A percentile compares a stretch with the other conserved stretches of the same genome.
These are phyloP conservation scores for Petaurus breviceps DNA, from an alignment of 2,113 vertebrate genomes.

Conservation along the genomic window DNA sequence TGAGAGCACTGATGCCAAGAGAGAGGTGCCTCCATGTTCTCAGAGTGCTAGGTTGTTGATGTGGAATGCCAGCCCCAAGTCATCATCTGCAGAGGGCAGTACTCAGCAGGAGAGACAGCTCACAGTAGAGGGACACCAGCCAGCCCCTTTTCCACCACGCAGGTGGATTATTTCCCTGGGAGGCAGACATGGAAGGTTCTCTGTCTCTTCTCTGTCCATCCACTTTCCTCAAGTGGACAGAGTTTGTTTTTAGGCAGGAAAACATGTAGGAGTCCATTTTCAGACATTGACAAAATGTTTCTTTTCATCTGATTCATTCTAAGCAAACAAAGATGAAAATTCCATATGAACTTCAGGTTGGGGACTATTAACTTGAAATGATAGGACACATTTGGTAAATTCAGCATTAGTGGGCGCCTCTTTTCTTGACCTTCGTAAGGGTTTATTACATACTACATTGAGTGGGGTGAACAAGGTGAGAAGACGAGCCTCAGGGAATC, in stretches of 20 bases:
- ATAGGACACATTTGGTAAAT: not conserved
- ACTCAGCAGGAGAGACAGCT: not conserved
- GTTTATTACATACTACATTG: not conserved
- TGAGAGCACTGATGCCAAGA: not conserved
- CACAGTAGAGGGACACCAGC: not conserved
- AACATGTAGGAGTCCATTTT: not conserved
- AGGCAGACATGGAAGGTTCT: not conserved
- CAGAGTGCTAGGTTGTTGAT: not conserved
- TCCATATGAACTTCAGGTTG: not conserved
- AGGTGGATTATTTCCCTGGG: not conserved
- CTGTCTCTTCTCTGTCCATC: not conserved
- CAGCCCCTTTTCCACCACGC: not conserved
- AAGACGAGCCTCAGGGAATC: not conserved
- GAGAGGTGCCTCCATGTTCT: not conserved
- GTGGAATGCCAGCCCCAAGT: not conserved
- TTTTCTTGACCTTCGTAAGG: not conserved
- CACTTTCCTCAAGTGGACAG: not conserved
- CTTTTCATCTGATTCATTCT: not conserved
- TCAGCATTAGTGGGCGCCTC: not conserved
- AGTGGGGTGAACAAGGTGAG: not conserved
- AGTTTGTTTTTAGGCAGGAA: not conserved
- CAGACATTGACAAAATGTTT: not conserved
- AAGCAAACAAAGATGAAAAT: not conserved
- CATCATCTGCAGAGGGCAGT: not conserved
- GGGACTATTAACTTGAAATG: not conserved